Evolutionary conservation across 1,140 invertebrate genomes (phyloP).

Genomic region (Drosophila ananassae): DNA sequence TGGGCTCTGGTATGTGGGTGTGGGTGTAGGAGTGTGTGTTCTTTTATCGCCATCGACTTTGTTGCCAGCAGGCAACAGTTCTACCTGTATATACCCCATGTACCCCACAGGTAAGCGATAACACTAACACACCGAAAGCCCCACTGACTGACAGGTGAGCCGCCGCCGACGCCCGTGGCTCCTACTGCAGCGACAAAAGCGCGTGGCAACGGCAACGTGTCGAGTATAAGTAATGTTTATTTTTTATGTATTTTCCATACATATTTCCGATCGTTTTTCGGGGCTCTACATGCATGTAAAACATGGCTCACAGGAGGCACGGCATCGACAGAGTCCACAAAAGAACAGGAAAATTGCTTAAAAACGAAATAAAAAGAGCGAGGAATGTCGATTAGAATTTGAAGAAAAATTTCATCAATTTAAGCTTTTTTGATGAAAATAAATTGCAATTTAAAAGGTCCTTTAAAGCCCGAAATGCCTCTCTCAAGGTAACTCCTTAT

Average conservation of each 20-base stretch:
- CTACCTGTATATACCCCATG: conserved; percentile 25
- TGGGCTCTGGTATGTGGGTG: conserved; percentile 9
- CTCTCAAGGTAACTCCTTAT: not conserved
- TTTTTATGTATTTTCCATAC: conserved; percentile 46
- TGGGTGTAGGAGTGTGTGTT: conserved; percentile 17
- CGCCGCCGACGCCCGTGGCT: conserved; percentile 6
- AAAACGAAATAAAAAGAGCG: not conserved
- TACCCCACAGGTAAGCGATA: conserved; percentile 60
- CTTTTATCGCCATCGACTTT: conserved; percentile 58
- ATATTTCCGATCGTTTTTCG: conserved; percentile 32
- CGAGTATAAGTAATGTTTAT: conserved; percentile 74
- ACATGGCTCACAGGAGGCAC: conserved; percentile 38
- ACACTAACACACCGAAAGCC: conserved; percentile 40
- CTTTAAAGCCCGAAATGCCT: not conserved
- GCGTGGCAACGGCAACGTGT: conserved; percentile 53
- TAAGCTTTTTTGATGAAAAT: no score
- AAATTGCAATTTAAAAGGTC: not conserved
- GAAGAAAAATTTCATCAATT: not conserved
- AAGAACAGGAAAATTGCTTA: conserved; percentile 25
- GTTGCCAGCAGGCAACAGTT: conserved; percentile 55
- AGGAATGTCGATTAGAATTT: conserved; percentile 10
- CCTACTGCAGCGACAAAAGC: conserved; percentile 51
- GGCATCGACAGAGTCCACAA: conserved; percentile 11
- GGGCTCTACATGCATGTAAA: conserved; percentile 48
- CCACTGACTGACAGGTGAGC: conserved; percentile 13